These are phyloP conservation scores for Exephanes ischioxanthus DNA, from an alignment of 2,888 invertebrate genomes.

Conservation along the genomic window DNA sequence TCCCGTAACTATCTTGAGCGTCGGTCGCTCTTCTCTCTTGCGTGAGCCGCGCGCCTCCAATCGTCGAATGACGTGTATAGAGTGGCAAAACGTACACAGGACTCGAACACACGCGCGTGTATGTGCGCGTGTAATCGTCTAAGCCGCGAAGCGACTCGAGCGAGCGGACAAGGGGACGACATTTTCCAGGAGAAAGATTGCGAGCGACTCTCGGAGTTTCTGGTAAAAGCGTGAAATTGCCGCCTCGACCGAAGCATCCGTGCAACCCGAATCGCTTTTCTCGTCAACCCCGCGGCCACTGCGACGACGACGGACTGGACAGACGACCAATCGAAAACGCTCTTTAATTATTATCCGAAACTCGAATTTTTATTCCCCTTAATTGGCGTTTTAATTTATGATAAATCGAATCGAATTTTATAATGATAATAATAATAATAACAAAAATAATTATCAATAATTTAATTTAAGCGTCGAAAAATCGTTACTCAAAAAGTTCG, in stretches of 20 bases:
- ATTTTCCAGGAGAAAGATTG: slow-evolving; percentile 78
- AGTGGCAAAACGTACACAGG: slow-evolving; percentile 18
- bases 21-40: slow-evolving; percentile 66
- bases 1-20: slow-evolving; percentile 79
- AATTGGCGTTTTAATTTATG: neutral
- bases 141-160: slow-evolving; percentile 42
- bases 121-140: neutral
- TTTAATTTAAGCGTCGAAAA: no score
- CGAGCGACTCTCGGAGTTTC: slow-evolving; percentile 73
- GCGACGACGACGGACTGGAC: slow-evolving; percentile 2
- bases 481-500: no score
- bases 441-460: no score
- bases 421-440: no score
- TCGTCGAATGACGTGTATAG: slow-evolving; percentile 18
- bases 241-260: slow-evolving; percentile 67
- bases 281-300: slow-evolving; percentile 37
- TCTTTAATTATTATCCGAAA: neutral
- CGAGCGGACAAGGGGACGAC: slow-evolving; percentile 72
- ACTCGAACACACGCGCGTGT: neutral
- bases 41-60: slow-evolving; percentile 50
- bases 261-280: slow-evolving; percentile 62
- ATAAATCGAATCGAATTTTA: no score
- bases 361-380: neutral
- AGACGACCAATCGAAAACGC: neutral
- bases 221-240: slow-evolving; percentile 66